Evolutionary conservation across 2,113 vertebrate species (phyloP).

Genomic region (Heliornis fulica): DNA sequence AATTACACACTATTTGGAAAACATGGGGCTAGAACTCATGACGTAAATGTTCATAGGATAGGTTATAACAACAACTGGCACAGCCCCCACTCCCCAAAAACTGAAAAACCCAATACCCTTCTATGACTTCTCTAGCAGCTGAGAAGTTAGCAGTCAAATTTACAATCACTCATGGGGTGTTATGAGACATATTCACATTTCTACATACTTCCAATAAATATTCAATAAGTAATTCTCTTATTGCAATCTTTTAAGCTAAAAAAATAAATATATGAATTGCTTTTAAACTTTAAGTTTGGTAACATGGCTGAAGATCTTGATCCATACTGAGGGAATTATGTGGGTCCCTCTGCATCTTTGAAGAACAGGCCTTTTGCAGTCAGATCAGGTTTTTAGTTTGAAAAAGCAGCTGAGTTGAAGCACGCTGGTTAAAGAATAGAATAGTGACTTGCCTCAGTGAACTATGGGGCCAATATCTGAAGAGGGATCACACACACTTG

Average conservation of each 20-base stretch:
- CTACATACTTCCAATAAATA: not conserved
- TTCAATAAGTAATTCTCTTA: not conserved
- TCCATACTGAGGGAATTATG: not conserved
- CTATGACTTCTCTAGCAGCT: not conserved
- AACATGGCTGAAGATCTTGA: not conserved
- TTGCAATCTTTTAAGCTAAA: not conserved
- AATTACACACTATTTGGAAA: not conserved
- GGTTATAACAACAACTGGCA: not conserved
- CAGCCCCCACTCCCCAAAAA: too few species aligned
- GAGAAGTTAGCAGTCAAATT: not conserved
- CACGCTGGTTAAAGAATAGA: not conserved
- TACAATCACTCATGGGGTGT: rapidly evolving
- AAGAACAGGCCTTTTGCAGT: not conserved
- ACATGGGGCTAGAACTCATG: not conserved
- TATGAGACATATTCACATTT: not conserved
- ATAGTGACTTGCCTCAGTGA: not conserved
- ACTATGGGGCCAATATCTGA: not conserved
- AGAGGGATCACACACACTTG: not conserved
- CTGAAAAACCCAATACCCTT: not conserved
- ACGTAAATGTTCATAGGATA: not conserved
- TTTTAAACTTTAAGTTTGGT: not conserved
- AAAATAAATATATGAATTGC: not conserved
- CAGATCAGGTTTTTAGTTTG: not conserved
- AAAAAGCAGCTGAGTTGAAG: not conserved
- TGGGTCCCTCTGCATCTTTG: not conserved